Base-by-base conservation (phyloP, 2,888 invertebrate genomes). In the Ecdyonurus torrentis region DNA sequence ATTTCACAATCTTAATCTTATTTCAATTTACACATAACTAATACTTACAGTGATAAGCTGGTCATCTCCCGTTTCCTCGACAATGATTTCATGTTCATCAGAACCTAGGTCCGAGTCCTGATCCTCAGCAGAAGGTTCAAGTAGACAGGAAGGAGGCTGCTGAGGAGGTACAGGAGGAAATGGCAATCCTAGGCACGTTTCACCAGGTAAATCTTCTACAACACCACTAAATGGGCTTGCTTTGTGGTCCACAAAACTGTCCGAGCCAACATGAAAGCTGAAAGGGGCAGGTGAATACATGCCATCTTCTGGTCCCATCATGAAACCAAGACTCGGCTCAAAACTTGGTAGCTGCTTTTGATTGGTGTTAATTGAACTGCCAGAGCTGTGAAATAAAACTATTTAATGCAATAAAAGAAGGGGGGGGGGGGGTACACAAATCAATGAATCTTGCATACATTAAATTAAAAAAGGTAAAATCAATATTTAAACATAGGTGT, bases 11-110 rank as follows among this genome's bases (percentile, higher is more conserved):
- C n/a, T n/a, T n/a, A n/a, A n/a, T n/a, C n/a, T n/a, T n/a, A n/a
- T n/a, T n/a, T n/a, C n/a, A n/a, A n/a, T n/a, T n/a, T n/a, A n/a
- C n/a, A n/a, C n/a, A n/a, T n/a, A n/a, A n/a, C n/a, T n/a, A n/a
- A n/a, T 55, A 10, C 7, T 55, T 55, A 55, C 55, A 55, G 5
- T 20, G 7, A 22, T n/a, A n/a, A 55, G 55, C n/a, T n/a, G 19
- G n/a, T 55, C 55, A 10, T 55, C 55, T 55, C 55, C 55, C 10
- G 55, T 55, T n/a, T 55, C 55, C 22, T 55, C 55, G 55, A 55
- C 55, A 55, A 55, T 55, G 22, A 55, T 55, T 20, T 55, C 55
- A 22, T 55, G 55, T n/a, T 55, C 55, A 20, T 55, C 55, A n/a
- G 55, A 55, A 5, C 55, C 55, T 20, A 55, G 10, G 22, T 55